These are phyloP conservation scores for Cheilosia grossa DNA, from an alignment of 2,888 invertebrate genomes.

Conservation along the genomic window DNA sequence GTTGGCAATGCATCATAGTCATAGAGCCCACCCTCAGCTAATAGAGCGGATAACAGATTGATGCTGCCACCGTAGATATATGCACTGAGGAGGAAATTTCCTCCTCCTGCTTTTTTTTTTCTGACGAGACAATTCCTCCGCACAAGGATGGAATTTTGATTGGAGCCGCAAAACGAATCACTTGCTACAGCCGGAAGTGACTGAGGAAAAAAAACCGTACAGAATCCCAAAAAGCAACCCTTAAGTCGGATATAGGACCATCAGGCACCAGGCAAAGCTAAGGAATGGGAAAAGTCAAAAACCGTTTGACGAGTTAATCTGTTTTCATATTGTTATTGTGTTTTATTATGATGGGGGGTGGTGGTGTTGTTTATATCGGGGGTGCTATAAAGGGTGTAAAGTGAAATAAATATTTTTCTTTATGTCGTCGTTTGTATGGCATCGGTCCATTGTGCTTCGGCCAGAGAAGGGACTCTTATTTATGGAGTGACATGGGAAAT, in stretches of 20 bases:
- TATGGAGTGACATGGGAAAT: conserved; percentile 73
- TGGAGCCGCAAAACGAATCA: conserved; percentile 75
- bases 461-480: conserved; percentile 35
- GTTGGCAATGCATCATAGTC: conserved; percentile 67
- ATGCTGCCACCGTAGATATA: conserved; percentile 44
- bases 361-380: conserved; percentile 24
- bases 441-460: conserved; percentile 35
- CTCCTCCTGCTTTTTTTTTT: conserved; percentile 1
- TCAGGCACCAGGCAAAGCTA: background rate
- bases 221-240: conserved; percentile 49
- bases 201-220: background rate
- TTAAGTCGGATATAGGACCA: background rate
- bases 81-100: conserved; percentile 35
- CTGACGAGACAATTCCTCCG: conserved; percentile 16
- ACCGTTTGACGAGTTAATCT: conserved; percentile 77
- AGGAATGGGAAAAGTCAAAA: conserved; percentile 73
- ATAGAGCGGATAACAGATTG: conserved; percentile 75
- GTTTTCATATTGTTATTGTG: conserved; percentile 75
- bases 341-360: conserved; percentile 62
- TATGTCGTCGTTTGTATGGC: conserved; percentile 56
- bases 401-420: conserved; percentile 68
- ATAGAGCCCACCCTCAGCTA: conserved; percentile 64
- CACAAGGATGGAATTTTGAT: conserved; percentile 73
- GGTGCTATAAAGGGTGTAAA: conserved; percentile 65
- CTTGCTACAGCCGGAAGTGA: conserved; percentile 62